Base-by-base conservation (phyloP, 2,888 invertebrate species). In the Platycheirus rosarum region DNA sequence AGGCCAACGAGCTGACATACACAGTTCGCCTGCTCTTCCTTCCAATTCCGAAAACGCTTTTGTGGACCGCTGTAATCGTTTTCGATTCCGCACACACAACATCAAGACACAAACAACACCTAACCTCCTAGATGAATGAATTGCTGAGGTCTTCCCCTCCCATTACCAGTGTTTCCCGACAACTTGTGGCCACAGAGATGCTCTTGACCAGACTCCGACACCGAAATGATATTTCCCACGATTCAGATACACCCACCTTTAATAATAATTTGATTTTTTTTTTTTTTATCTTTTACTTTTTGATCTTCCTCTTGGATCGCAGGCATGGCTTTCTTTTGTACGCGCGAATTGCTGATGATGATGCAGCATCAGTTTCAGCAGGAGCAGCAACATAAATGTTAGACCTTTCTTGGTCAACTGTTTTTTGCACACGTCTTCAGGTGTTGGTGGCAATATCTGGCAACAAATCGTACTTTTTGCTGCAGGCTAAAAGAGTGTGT, bases 201-300 rank as follows among this genome's bases (percentile, higher is more conserved):
- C 35, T 65, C 66, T 65, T 73, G 60, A 62, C 71, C 57, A 69
- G 65, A 60, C 63, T 70, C 73, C 73, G 53, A 74, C 69, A 74
- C 46, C 48, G 62, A 66, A 84, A 79, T 84, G 79, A 84, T 84
- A 84, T 79, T 85, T 85, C 85, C 85, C 85, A 85, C 85, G 85
- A 85, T 85, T 85, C 84, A 85, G 85, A 85, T 85, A 85, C 85
- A 85, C 85, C 85, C 85, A 85, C 85, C 82, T 84, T 82, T 84
- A 84, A 78, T 84, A 84, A 84, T 84, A 84, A 77, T 84, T 84
- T 84, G 57, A 78, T 84, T 78, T 78, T 73, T 66, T 77, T 62
- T 55, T 71, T 66, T 57, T 73, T 73, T 55, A 26, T 57, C 40
- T 65, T 32, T 0, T 16, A 2, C 26, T 40, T 20, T 57, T 37